These are phyloP conservation scores for Gonatopus flavifemur DNA, from an alignment of 1,140 invertebrate genomes.

Conservation along the genomic window DNA sequence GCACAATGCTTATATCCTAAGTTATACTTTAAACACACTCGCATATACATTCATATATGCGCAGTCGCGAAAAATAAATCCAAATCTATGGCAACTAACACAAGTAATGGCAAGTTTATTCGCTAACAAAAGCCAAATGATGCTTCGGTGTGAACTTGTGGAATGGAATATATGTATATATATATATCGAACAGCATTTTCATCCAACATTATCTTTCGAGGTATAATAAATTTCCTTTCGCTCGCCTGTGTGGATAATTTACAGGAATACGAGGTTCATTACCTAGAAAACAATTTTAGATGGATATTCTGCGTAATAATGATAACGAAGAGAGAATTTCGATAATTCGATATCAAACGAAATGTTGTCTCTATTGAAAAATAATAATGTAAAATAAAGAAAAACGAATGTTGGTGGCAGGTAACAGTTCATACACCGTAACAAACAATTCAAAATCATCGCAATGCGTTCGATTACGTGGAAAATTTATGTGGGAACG, in stretches of 20 bases:
- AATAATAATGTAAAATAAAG: too few relatives aligned
- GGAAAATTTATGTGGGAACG: too few relatives aligned
- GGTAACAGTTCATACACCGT: too few relatives aligned
- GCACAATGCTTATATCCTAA: conserved; percentile 32
- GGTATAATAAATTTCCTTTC: conserved; percentile 7
- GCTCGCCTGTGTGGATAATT: background rate
- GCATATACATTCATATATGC: conserved; percentile 26
- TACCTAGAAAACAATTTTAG: conserved; percentile 1
- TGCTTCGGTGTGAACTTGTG: conserved; percentile 19
- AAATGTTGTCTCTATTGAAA: too few relatives aligned
- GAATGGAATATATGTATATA: conserved; percentile 23
- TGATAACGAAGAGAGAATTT: background rate
- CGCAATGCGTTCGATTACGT: too few relatives aligned
- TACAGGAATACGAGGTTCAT: too few relatives aligned
- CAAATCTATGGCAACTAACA: conserved; percentile 49
- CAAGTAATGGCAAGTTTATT: conserved; percentile 51
- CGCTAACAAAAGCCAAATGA: conserved; percentile 20
- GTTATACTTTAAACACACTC: too few relatives aligned
- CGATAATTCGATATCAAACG: too few relatives aligned
- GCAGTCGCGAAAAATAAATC: conserved; percentile 29
- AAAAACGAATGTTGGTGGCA: too few relatives aligned
- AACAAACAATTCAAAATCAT: too few relatives aligned
- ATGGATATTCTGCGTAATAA: too few relatives aligned
- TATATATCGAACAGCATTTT: background rate
- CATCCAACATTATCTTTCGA: background rate